Evolutionary conservation across 2,113 vertebrate species (phyloP), one percentile per base, ranked within the genome.

Genomic region (Ophthalmotilapia sp.): DNA sequence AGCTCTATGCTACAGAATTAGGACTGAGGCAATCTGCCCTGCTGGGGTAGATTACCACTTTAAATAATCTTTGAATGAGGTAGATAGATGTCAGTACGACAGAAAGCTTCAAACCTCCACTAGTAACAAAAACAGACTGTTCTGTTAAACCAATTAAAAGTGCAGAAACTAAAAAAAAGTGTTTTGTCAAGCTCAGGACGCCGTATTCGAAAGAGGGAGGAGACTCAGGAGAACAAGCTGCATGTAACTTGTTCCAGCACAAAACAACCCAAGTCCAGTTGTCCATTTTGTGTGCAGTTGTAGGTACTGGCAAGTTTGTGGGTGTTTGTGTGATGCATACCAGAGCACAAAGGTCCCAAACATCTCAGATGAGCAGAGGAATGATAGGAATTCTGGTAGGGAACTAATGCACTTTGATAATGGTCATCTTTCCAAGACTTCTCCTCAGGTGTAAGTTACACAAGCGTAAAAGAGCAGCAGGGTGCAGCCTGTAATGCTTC

Each of bases 41-140:
- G 14, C 23, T 77, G 70, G 9, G 23, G 9, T 49, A 77, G 26
- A 49, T 31, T 49, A n/a, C 15, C 42, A 9, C 26, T 54, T 49
- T 55, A 49, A 70, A 15, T 86, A 31, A 80, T 58, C 45, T 77
- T 38, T 56, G 70, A 45, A 14, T 65, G 15, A 70, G 36, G 36
- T 73, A 36, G 38, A 84, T 60, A 2, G 4, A 26, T 51, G 68
- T 55, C 36, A 55, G 17, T 75, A 21, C 5, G 1, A 82, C 13
- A 58, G 54, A 40, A 87, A 36, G 29, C 14, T 40, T 15, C 26
- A 80, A 23, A 40, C 19, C 7, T 68, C 68, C 17, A 51, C 9
- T 87, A 49, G 70, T 45, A 80, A 54, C 17, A 88, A 96, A 96
- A 92, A 91, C 93, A 95, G 95, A 95, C 89, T 95, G 96, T 92